These are phyloP conservation scores for Acleris laterana DNA, from an alignment of 2,888 invertebrate genomes.

Conservation along the genomic window DNA sequence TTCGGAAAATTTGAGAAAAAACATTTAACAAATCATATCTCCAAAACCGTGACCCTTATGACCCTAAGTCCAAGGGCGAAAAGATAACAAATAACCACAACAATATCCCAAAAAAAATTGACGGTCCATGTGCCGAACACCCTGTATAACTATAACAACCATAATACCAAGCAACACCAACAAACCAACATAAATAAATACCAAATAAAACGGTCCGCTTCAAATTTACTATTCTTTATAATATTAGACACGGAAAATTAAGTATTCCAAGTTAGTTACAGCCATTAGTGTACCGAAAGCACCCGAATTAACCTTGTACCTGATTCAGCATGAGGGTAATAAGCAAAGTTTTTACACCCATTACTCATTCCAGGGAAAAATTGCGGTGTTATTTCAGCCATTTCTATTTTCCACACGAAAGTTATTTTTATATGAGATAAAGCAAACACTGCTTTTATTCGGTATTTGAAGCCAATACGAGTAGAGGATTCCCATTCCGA, in stretches of 20 bases:
- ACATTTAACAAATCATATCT: no score
- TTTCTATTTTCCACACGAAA: neutral
- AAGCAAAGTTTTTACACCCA: slow-evolving; percentile 25
- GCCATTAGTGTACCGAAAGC: slow-evolving; percentile 25
- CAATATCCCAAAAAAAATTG: no score
- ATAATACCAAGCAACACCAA: no score
- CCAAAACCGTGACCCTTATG: no score
- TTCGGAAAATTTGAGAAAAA: no score
- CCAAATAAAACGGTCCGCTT: no score
- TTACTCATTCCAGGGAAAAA: slow-evolving; percentile 20
- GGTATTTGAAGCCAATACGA: neutral
- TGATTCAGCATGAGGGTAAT: slow-evolving; percentile 27
- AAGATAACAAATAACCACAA: no score
- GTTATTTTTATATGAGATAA: neutral
- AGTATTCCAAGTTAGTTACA: slow-evolving; percentile 1
- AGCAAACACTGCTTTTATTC: neutral
- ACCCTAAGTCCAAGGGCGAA: no score
- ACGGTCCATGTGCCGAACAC: no score
- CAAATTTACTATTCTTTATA: no score
- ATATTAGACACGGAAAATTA: neutral
- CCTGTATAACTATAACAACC: no score
- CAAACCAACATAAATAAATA: no score
- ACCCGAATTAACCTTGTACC: slow-evolving; percentile 24
- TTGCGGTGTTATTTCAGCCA: slow-evolving; percentile 11
- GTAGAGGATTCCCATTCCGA: neutral